Evolutionary conservation across 2,113 vertebrate genomes (phyloP).

Genomic region (Calonectris borealis): DNA sequence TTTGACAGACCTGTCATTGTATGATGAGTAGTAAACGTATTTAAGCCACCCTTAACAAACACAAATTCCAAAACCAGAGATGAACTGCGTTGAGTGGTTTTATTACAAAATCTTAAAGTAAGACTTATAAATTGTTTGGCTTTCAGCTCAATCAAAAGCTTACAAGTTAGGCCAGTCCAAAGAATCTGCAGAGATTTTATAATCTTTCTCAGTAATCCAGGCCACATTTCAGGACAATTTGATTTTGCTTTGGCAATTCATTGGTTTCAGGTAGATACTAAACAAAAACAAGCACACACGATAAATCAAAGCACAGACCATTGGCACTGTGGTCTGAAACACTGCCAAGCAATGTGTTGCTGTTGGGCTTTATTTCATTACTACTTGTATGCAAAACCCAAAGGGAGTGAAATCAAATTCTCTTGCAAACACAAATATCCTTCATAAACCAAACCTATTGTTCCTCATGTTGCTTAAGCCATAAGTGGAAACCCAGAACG

Average conservation of each 20-base stretch:
- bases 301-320: not conserved
- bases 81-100: not conserved
- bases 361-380: not conserved
- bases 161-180: not conserved
- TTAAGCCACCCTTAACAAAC: not conserved
- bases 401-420: not conserved
- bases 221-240: not conserved
- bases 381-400: not conserved
- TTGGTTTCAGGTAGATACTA: not conserved
- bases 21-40: not conserved
- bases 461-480: not conserved
- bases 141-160: not conserved
- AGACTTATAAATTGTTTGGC: not conserved
- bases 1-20: not conserved
- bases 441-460: not conserved
- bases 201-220: not conserved
- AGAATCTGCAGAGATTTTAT: not conserved
- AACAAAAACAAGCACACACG: not conserved
- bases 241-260: not conserved
- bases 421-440: not conserved
- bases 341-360: not conserved
- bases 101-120: not conserved
- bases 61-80: not conserved
- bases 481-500: not conserved
- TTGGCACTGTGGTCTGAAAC: not conserved